A percentile compares a stretch with the other conserved stretches of the same genome.
Evolutionary conservation across 2,888 invertebrate genomes (phyloP).

Genomic region (Drosophila nr. fundita): DNA sequence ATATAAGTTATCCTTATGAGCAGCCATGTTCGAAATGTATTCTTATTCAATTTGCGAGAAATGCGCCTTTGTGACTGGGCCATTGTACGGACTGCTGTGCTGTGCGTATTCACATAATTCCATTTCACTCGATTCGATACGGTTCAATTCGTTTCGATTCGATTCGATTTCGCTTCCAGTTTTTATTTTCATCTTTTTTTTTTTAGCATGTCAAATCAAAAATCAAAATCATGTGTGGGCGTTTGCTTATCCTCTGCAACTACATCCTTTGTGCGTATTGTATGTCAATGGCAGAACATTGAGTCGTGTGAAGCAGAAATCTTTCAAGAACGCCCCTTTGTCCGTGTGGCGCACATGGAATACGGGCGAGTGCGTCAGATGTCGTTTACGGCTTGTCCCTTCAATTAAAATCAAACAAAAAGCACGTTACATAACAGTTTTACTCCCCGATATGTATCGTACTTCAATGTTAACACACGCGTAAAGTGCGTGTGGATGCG

Average conservation of each 20-base stretch:
- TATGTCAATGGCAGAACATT: conserved; percentile 42
- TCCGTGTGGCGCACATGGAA: neutral
- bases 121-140: conserved; percentile 22
- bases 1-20: conserved; percentile 27
- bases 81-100: conserved; percentile 27
- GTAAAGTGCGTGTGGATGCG: conserved; percentile 42
- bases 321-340: conserved; percentile 14
- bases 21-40: neutral
- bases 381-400: conserved; percentile 37
- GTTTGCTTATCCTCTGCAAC: conserved; percentile 36
- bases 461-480: conserved; percentile 56
- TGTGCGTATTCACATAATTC: conserved; percentile 44
- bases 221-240: conserved; percentile 39
- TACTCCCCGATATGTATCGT: conserved; percentile 40
- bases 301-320: conserved; percentile 13
- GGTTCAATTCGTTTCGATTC: conserved; percentile 28
- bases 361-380: conserved; percentile 38
- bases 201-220: conserved; percentile 56
- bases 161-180: conserved; percentile 49
- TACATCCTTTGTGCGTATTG: conserved; percentile 43
- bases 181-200: conserved; percentile 5
- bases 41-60: conserved; percentile 26
- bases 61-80: conserved; percentile 13
- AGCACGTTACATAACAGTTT: conserved; percentile 19
- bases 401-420: conserved; percentile 75